These are phyloP conservation scores for Leptonema lineaticorne DNA, from an alignment of 1,140 invertebrate genomes.

Conservation along the genomic window DNA sequence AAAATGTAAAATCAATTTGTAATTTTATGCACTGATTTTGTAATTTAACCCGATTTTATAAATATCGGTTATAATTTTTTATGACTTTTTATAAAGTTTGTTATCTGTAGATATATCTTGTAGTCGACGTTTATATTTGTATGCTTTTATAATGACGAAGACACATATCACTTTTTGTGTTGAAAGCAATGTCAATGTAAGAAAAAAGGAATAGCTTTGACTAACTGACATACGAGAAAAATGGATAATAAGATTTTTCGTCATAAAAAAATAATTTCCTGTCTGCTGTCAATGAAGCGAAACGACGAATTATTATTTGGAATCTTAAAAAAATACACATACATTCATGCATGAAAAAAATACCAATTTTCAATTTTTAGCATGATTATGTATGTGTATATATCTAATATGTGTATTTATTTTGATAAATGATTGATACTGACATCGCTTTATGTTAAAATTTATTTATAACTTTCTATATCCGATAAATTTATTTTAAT, in stretches of 20 bases:
- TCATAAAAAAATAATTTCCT: slow-evolving; percentile 39
- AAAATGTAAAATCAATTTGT: too few species aligned
- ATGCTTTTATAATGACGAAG: neutral
- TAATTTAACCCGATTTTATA: too few species aligned
- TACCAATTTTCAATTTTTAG: too few species aligned
- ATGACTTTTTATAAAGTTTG: too few species aligned
- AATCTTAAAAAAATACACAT: too few species aligned
- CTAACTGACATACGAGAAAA: slow-evolving; percentile 32
- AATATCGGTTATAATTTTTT: too few species aligned
- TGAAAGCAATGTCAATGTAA: slow-evolving; percentile 9
- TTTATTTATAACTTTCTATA: neutral
- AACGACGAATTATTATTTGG: too few species aligned
- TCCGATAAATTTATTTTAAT: neutral
- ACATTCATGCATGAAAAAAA: neutral
- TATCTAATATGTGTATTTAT: neutral
- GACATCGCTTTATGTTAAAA: too few species aligned
- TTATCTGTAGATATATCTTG: too few species aligned
- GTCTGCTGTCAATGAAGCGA: slow-evolving; percentile 29
- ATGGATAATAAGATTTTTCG: slow-evolving; percentile 37
- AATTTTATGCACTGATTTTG: too few species aligned
- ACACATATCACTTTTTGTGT: neutral
- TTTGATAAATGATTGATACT: too few species aligned
- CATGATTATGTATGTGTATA: slow-evolving; percentile 1
- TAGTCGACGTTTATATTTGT: neutral
- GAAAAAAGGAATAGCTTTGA: slow-evolving; percentile 21